These are phyloP conservation scores for Montipora capitata DNA, from an alignment of 92 coral and sea anemone genomes.

Conservation along the genomic window DNA sequence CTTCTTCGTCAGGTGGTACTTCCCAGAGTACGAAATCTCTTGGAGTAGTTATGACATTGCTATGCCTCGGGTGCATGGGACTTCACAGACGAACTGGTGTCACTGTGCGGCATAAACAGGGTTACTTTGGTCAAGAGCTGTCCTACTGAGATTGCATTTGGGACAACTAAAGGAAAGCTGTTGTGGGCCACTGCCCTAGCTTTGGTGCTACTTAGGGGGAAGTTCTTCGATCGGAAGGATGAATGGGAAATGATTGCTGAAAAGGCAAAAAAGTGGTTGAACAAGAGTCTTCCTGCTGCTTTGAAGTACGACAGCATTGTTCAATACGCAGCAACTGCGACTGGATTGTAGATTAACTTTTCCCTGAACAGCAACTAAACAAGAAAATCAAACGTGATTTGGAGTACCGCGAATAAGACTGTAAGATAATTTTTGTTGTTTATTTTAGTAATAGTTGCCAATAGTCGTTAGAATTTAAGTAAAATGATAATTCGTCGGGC, in stretches of 20 bases:
- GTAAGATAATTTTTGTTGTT: no score
- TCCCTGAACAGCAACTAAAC: background rate
- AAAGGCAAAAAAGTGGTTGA: constrained; percentile 85
- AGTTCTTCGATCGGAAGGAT: constrained; percentile 66
- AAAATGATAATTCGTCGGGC: no score
- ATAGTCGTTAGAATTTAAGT: no score
- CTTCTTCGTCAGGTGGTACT: no score
- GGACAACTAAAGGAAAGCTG: constrained; percentile 53
- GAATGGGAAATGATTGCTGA: constrained; percentile 92
- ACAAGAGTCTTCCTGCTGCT: constrained; percentile 55
- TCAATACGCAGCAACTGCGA: constrained; percentile 14
- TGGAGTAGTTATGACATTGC: constrained; percentile 18
- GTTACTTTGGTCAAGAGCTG: constrained; percentile 62
- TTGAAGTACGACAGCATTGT: constrained; percentile 5
- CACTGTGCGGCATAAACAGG: constrained; percentile 56
- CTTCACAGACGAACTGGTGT: constrained; percentile 71
- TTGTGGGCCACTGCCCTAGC: constrained; percentile 90
- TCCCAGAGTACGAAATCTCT: background rate
- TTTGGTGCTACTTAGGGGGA: constrained; percentile 64
- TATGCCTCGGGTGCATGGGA: constrained; percentile 94
- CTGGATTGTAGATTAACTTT: constrained; percentile 2
- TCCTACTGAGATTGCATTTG: constrained; percentile 61
- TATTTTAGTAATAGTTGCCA: no score
- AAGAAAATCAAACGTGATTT: no score
- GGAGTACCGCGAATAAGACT: no score